Conservation (phyloP, 2,888 invertebrate genomes). For the Xylocampa areola region DNA sequence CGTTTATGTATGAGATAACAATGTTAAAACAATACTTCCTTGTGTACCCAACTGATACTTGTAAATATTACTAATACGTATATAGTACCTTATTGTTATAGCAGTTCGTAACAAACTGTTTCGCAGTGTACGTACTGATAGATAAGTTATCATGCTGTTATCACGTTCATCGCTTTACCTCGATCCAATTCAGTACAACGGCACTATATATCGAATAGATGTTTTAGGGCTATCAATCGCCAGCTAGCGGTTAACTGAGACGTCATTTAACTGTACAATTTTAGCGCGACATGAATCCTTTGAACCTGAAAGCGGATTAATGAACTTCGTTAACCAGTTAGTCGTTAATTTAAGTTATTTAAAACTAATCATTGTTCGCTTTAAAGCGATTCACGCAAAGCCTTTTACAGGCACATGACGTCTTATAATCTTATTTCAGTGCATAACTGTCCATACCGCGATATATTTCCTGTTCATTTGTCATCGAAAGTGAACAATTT, state of each 20-base stretch:
- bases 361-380: slow-evolving; percentile 17
- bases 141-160: slow-evolving; percentile 76
- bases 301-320: slow-evolving; percentile 41
- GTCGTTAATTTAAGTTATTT: slow-evolving; percentile 17
- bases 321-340: slow-evolving; percentile 20
- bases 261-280: slow-evolving; percentile 46
- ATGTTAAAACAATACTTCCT: slow-evolving; percentile 59
- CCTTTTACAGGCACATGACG: slow-evolving; percentile 5
- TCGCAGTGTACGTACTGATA: slow-evolving; percentile 68
- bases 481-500: slow-evolving; percentile 33
- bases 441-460: background rate
- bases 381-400: slow-evolving; percentile 8
- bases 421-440: slow-evolving; percentile 9
- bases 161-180: slow-evolving; percentile 79
- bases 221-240: slow-evolving; percentile 58
- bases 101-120: slow-evolving; percentile 51
- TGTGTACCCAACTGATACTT: slow-evolving; percentile 50
- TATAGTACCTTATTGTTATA: slow-evolving; percentile 36
- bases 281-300: slow-evolving; percentile 36
- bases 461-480: slow-evolving; percentile 22
- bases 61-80: slow-evolving; percentile 35
- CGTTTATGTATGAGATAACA: slow-evolving; percentile 54
- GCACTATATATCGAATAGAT: slow-evolving; percentile 60
- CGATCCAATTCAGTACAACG: slow-evolving; percentile 77
- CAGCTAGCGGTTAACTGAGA: slow-evolving; percentile 44